phyloP scores from a whole-genome alignment of 2,888 invertebrate genomes.

The Agriopis aurantiaria region DNA sequence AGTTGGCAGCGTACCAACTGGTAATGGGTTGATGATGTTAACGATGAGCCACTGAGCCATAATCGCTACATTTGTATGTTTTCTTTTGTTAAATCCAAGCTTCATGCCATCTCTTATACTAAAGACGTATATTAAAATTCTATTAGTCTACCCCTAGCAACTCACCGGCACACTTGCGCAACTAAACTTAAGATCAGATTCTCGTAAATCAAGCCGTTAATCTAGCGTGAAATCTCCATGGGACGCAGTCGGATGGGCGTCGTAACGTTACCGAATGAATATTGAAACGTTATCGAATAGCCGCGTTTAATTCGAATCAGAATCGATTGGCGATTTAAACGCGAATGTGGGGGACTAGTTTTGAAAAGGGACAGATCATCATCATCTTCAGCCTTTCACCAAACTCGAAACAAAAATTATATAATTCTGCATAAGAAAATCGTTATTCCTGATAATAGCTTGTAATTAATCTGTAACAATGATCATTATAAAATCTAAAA shows the following conservation, averaged over 20 bases:
- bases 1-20: too few species aligned
- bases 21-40: too few species aligned
- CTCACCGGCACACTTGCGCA: constrained; percentile 2
- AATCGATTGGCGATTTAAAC: constrained; percentile 6
- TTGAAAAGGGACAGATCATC: too few species aligned
- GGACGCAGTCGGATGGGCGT: constrained; percentile 20
- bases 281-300: constrained; percentile 27
- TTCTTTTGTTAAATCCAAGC: too few species aligned
- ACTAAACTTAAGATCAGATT: constrained; percentile 28
- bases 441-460: too few species aligned
- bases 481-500: too few species aligned
- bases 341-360: neutral
- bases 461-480: too few species aligned
- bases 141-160: constrained; percentile 6
- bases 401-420: too few species aligned
- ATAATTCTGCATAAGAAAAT: too few species aligned
- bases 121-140: constrained; percentile 13
- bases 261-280: constrained; percentile 30
- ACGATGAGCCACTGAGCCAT: too few species aligned
- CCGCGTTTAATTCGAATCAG: constrained; percentile 13
- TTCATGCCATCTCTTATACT: neutral
- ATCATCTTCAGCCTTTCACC: too few species aligned
- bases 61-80: too few species aligned
- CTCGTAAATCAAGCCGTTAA: constrained; percentile 25
- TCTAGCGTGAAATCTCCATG: constrained; percentile 30